phyloP scores from a whole-genome alignment of 1,140 invertebrate species.

The Psilanteris sp. region DNA sequence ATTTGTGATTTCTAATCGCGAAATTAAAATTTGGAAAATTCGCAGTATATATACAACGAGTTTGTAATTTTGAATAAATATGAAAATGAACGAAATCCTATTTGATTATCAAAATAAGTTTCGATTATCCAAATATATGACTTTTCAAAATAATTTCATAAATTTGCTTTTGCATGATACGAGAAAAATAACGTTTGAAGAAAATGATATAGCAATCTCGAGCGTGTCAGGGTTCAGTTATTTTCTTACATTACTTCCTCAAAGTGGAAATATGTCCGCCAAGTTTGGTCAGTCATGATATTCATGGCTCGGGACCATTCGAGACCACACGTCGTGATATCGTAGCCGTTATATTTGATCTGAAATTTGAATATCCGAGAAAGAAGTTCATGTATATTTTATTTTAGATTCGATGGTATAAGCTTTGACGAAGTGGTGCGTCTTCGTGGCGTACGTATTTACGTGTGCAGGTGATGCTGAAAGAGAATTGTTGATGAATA shows the following conservation, averaged over 20 bases:
- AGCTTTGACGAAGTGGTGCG: constrained; percentile 53
- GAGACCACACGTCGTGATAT: constrained; percentile 71
- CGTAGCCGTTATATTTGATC: constrained; percentile 77
- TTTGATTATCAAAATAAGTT: too few relatives aligned
- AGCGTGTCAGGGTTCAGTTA: constrained; percentile 57
- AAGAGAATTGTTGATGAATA: constrained; percentile 63
- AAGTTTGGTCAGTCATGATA: constrained; percentile 79
- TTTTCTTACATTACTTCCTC: constrained; percentile 52
- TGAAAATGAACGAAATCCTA: too few relatives aligned
- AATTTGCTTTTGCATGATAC: constrained; percentile 25
- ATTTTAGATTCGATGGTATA: constrained; percentile 62
- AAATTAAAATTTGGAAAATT: too few relatives aligned
- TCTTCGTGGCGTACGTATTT: constrained; percentile 59
- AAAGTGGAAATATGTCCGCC: constrained; percentile 67
- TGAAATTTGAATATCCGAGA: constrained; percentile 78
- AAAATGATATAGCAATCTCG: constrained; percentile 55
- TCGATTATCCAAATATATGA: too few relatives aligned
- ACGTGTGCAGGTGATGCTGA: constrained; percentile 53
- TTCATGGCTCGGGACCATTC: constrained; percentile 79
- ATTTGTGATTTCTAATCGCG: too few relatives aligned
- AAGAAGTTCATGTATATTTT: constrained; percentile 79
- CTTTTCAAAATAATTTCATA: constrained; percentile 25
- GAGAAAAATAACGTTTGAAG: constrained; percentile 45
- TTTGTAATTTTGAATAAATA: too few relatives aligned
- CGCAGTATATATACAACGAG: too few relatives aligned